Evolutionary conservation across 1,140 invertebrate species (phyloP).

Genomic region (Penaeus chinensis): DNA sequence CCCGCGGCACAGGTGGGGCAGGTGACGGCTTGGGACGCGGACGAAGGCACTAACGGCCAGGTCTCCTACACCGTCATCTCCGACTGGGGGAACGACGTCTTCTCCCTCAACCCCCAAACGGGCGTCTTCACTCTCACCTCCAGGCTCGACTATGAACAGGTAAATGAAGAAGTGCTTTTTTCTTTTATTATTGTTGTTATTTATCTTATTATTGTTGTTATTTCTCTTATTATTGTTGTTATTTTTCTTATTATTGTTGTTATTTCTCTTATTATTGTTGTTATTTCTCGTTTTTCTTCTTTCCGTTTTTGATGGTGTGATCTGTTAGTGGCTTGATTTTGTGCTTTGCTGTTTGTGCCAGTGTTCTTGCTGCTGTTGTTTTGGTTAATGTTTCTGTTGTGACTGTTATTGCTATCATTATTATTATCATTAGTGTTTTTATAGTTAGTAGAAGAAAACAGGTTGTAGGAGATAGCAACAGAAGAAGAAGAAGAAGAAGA

Average conservation of each 20-base stretch:
- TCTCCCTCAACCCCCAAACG: conserved; percentile 89
- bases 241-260: background rate
- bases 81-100: conserved; percentile 95
- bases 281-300: too few relatives aligned
- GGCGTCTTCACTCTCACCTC: conserved; percentile 90
- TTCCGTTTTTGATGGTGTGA: too few relatives aligned
- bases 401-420: too few relatives aligned
- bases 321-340: too few relatives aligned
- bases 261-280: too few relatives aligned
- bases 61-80: conserved; percentile 88
- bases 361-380: background rate
- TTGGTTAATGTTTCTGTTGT: too few relatives aligned
- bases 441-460: too few relatives aligned
- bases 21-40: conserved; percentile 84
- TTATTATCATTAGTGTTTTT: too few relatives aligned
- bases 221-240: background rate
- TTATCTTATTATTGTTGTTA: background rate
- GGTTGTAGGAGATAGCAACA: too few relatives aligned
- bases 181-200: background rate
- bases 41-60: conserved; percentile 82
- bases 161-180: conserved; percentile 67
- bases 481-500: too few relatives aligned
- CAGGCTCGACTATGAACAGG: conserved; percentile 92
- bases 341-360: too few relatives aligned
- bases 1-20: conserved; percentile 76